These are phyloP conservation scores for Drosophila micromelanica DNA, from an alignment of 1,140 invertebrate genomes.

Conservation along the genomic window DNA sequence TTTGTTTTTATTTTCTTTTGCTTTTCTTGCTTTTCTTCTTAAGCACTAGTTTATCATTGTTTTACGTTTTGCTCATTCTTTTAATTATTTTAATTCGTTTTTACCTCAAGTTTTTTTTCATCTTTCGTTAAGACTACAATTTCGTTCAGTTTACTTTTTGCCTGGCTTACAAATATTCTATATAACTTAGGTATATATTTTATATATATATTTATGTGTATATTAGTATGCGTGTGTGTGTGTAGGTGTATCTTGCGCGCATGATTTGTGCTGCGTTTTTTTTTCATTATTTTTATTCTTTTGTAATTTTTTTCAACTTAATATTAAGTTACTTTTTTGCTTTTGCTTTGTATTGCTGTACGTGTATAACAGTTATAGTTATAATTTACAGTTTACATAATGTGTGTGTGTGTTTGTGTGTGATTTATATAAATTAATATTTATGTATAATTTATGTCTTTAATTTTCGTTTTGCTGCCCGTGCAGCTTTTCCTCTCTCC, in stretches of 20 bases:
- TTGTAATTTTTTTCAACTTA: slow-evolving; percentile 20
- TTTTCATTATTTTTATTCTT: slow-evolving; percentile 5
- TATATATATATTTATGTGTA: slow-evolving; percentile 45
- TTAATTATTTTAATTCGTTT: slow-evolving; percentile 58
- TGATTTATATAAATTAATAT: slow-evolving; percentile 59
- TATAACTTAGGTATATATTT: slow-evolving; percentile 35
- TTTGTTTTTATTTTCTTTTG: slow-evolving; percentile 9
- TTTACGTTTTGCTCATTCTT: slow-evolving; percentile 30
- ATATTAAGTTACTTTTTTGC: slow-evolving; percentile 35
- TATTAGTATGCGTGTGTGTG: slow-evolving; percentile 38
- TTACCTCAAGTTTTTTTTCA: slow-evolving; percentile 48
- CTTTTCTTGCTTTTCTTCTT: slow-evolving; percentile 4
- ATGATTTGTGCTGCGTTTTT: slow-evolving; percentile 42
- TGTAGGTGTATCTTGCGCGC: slow-evolving; percentile 31
- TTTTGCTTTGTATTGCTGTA: slow-evolving; percentile 66
- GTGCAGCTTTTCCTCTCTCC: not conserved
- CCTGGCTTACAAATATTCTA: slow-evolving; percentile 65
- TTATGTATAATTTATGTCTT: slow-evolving; percentile 58
- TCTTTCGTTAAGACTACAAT: slow-evolving; percentile 66
- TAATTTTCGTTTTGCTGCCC: slow-evolving; percentile 50
- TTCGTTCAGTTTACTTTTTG: slow-evolving; percentile 71
- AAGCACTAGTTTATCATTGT: slow-evolving; percentile 20
- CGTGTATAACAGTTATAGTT: slow-evolving; percentile 58
- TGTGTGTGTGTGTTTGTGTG: slow-evolving; percentile 33
- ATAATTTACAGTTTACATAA: slow-evolving; percentile 54